These are phyloP conservation scores for Pygmarrhopalites habei DNA, from an alignment of 1,140 invertebrate species.

Conservation along the genomic window DNA sequence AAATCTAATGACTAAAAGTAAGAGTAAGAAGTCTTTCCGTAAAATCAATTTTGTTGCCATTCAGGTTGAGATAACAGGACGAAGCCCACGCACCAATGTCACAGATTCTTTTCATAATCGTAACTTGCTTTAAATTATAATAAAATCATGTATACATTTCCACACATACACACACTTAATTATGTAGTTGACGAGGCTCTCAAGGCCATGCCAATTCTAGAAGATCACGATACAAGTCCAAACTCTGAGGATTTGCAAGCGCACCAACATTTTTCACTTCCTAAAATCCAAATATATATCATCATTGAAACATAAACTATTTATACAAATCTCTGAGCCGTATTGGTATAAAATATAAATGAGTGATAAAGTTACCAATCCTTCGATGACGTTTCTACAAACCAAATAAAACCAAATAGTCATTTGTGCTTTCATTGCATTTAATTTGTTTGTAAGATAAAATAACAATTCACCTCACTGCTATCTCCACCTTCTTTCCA, in stretches of 20 bases:
- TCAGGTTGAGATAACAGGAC: neutral
- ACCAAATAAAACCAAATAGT: too few species aligned
- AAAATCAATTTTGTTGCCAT: neutral
- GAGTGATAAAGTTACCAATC: too few species aligned
- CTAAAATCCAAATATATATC: too few species aligned
- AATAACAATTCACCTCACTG: too few species aligned
- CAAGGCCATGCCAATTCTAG: slow-evolving; percentile 18
- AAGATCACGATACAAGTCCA: slow-evolving; percentile 39
- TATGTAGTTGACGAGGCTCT: slow-evolving; percentile 18
- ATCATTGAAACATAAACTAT: too few species aligned
- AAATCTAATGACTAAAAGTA: neutral
- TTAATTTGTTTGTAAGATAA: too few species aligned
- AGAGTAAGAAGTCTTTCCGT: too few species aligned
- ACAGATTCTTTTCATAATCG: too few species aligned
- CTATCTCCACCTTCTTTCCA: slow-evolving; percentile 57
- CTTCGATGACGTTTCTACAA: slow-evolving; percentile 49
- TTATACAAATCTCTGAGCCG: too few species aligned
- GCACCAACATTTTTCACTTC: slow-evolving; percentile 39
- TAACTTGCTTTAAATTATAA: neutral
- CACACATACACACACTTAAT: neutral
- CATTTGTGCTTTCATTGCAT: too few species aligned
- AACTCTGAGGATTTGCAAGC: slow-evolving; percentile 39
- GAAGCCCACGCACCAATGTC: too few species aligned
- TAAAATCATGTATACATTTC: neutral
- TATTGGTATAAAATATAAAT: too few species aligned